A percentile compares a stretch with the other conserved stretches of the same genome.
phyloP scores from a whole-genome alignment of 92 coral and sea anemone species.

The Blastomussa wellsi region DNA sequence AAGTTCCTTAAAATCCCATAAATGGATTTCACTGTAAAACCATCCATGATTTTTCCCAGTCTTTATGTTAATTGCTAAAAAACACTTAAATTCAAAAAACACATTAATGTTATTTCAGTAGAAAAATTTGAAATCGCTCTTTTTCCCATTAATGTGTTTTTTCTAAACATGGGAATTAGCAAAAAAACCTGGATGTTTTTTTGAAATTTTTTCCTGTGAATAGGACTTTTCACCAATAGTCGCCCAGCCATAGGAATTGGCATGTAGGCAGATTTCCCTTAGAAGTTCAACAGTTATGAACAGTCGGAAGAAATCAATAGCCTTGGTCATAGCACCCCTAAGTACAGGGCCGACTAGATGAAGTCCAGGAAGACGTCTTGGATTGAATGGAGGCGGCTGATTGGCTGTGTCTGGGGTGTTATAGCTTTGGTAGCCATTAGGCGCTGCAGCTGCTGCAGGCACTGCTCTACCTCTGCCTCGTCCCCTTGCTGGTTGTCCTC shows the following conservation, averaged over 20 bases:
- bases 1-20: conserved; percentile 10
- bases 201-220: no score
- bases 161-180: background rate
- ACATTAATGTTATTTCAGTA: conserved; percentile 1
- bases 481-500: background rate
- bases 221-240: background rate
- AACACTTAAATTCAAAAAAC: background rate
- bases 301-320: background rate
- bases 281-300: background rate
- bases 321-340: background rate
- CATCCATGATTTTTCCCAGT: conserved; percentile 4
- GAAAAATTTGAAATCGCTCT: background rate
- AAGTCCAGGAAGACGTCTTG: background rate
- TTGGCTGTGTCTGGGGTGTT: background rate
- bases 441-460: background rate
- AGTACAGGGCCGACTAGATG: background rate
- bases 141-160: conserved; percentile 13
- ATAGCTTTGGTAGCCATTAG: background rate
- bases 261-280: background rate
- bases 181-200: background rate
- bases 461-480: background rate
- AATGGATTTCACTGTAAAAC: conserved; percentile 5
- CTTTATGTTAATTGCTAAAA: conserved; percentile 9
- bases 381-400: background rate
- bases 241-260: background rate